Evolutionary conservation across 1,140 invertebrate species (phyloP), one percentile per base, ranked within the genome.

Genomic region (Drosophila sulfurigaster): DNA sequence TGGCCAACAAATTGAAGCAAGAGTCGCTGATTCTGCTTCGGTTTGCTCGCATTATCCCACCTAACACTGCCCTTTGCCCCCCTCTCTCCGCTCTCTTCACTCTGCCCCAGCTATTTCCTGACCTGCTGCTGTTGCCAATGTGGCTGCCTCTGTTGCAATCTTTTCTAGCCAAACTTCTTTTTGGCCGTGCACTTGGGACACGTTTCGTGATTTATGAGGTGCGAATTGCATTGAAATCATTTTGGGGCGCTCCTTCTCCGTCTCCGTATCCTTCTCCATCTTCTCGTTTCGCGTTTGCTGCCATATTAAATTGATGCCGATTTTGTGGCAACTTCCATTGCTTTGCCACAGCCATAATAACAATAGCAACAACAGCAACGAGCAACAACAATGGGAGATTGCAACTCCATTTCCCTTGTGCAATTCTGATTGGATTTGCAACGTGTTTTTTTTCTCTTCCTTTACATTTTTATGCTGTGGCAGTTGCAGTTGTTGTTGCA

Each of bases 181-280:
- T 43, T 64, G 63, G 51, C 69, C 72, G 48, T 68, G 72, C 66
- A 76, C 82, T 86, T 77, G 81, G 82, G 85, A 89, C 91, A 92
- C 91, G 91, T 92, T 91, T 92, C 81, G 83, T 92, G 91, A 92
- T 92, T 92, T 92, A 92, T 92, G 91, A 92, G 91, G 91, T 92
- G 91, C 87, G 91, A 92, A 92, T 92, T 91, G 87, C 91, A 86
- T 85, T 81, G 79, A 88, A 91, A 91, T 83, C 68, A 79, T 78
- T 86, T 89, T 82, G 67, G 45, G 45, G 30, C 41, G 49, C 35
- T 65, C 68, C 60, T 56, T 16, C 65, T 43, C 13, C 59, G 7
- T 8, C 58, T n/a, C 28, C n/a, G 20, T 8, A 49, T 25, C 15
- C n/a, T 20, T 16, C 13, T 35, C 1, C 25, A 41, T 20, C 43